Conservation (phyloP, 64 coral and sea anemone species). For the Cladopsammia gracilis region DNA sequence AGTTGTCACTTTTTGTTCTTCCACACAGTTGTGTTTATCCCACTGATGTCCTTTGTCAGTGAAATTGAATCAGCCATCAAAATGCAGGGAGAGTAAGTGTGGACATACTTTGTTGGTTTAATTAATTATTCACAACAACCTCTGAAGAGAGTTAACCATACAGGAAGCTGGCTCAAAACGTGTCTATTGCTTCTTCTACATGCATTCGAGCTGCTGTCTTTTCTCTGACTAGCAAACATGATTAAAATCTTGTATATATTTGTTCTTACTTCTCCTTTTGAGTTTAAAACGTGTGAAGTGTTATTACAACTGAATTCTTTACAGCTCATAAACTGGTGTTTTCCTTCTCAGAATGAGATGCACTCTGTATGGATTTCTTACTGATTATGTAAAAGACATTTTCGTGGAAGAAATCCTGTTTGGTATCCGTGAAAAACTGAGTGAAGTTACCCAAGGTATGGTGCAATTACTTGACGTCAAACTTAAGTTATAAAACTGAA, state of each 20-base stretch:
- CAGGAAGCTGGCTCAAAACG: too few species aligned
- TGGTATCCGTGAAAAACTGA: slow-evolving; percentile 93
- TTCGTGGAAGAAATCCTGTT: slow-evolving; percentile 96
- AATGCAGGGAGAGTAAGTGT: slow-evolving; percentile 73
- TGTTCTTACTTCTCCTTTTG: too few species aligned
- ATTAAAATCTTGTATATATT: too few species aligned
- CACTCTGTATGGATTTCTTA: slow-evolving; percentile 96
- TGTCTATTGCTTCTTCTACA: not conserved
- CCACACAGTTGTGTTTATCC: slow-evolving; percentile 88
- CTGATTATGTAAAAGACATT: slow-evolving; percentile 97
- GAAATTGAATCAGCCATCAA: slow-evolving; percentile 90
- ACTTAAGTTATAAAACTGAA: too few species aligned
- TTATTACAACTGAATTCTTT: too few species aligned
- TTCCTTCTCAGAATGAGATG: slow-evolving; percentile 83
- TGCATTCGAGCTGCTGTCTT: too few species aligned
- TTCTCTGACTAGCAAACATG: too few species aligned
- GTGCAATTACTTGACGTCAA: not conserved
- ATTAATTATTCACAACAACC: not conserved
- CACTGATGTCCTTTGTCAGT: slow-evolving; percentile 92
- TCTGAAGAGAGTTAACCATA: too few species aligned
- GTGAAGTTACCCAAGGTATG: slow-evolving; percentile 74
- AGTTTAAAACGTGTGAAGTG: too few species aligned
- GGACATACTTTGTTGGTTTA: not conserved
- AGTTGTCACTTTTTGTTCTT: not conserved
- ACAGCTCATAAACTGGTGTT: not conserved